Evolutionary conservation across 2,888 invertebrate species (phyloP), one percentile per base, ranked within the genome.

Genomic region (Apamea sordens): DNA sequence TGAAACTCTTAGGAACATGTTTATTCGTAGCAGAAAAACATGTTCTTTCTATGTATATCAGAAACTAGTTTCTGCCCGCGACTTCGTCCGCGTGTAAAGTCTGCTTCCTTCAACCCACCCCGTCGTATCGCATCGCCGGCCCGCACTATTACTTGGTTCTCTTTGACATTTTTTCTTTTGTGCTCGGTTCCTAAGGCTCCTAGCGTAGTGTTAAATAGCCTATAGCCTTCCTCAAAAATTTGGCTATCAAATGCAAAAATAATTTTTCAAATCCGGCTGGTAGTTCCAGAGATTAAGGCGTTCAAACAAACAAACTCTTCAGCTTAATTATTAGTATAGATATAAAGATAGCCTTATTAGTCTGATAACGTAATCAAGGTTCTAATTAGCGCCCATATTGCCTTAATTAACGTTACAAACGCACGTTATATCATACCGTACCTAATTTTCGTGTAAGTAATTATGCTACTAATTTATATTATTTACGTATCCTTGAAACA

Each of bases 371-470:
- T 84, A 64, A 64, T 72, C 15, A 68, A 47, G 44, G n/a, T 59
- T 72, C 24, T 64, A 75, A 83, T 71, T 75, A 73, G 59, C 70
- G 1, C 11, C 7, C 32, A 44, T 76, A 28, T 18, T 67, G n/a
- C 13, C 47, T 2, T 69, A 80, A 71, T 73, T 73, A 59, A 76
- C 15, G 28, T n/a, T 28, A 70, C 24, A 59, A 74, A 72, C 69
- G 69, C 80, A 64, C 21, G 13, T 59, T 41, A 53, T 69, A 24
- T 68, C 68, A 68, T 68, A 56, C 3, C 32, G 7, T 71, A n/a
- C 64, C 36, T n/a, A 63, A 70, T 79, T 69, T 79, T 61, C 24
- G 32, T 83, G 18, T 69, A 73, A 79, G n/a, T 77, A 79, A 83
- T 84, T 64, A 59, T 63, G 28, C n/a, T 7, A 59, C 36, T 63